Evolutionary conservation across 2,113 vertebrate species (phyloP).

Genomic region (Gadus chalcogrammus): DNA sequence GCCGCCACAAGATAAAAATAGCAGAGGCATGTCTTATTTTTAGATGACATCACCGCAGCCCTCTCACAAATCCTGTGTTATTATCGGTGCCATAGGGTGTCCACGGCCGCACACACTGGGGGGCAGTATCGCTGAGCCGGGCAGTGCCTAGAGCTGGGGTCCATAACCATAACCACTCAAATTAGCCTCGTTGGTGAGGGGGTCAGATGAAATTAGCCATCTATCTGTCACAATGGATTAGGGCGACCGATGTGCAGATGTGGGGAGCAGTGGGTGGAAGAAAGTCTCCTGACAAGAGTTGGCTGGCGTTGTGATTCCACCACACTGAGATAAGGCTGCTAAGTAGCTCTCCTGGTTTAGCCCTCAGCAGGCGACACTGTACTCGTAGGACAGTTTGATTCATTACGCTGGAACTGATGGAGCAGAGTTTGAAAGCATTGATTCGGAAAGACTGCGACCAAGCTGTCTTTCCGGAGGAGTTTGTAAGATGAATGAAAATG

Average conservation of each 20-base stretch:
- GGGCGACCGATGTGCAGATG: constrained; percentile 50
- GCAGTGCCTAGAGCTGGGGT: constrained; percentile 23
- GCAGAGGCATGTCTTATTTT: constrained; percentile 14
- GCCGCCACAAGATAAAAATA: constrained; percentile 23
- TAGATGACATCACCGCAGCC: constrained; percentile 7
- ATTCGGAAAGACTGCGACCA: constrained; percentile 49
- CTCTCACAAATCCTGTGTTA: constrained; percentile 14
- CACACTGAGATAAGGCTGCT: constrained; percentile 40
- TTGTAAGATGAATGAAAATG: constrained; percentile 25
- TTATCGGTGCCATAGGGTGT: constrained; percentile 9
- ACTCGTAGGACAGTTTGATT: constrained; percentile 52
- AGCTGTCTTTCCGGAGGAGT: constrained; percentile 7
- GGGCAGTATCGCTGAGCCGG: constrained; percentile 68
- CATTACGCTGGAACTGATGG: constrained; percentile 55
- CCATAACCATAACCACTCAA: constrained; percentile 30
- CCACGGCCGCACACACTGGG: constrained; percentile 55
- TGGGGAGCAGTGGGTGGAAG: constrained; percentile 12
- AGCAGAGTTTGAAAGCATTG: constrained; percentile 42
- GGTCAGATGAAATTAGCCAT: constrained; percentile 50
- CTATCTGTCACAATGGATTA: constrained; percentile 53
- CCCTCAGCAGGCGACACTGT: constrained; percentile 44
- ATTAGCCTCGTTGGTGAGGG: constrained; percentile 44
- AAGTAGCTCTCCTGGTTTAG: constrained; percentile 58
- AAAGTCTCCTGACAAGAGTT: constrained; percentile 35
- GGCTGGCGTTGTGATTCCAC: constrained; percentile 56